Base-by-base conservation (phyloP, 2,113 vertebrate species). In the Macroglossus sobrinus region DNA sequence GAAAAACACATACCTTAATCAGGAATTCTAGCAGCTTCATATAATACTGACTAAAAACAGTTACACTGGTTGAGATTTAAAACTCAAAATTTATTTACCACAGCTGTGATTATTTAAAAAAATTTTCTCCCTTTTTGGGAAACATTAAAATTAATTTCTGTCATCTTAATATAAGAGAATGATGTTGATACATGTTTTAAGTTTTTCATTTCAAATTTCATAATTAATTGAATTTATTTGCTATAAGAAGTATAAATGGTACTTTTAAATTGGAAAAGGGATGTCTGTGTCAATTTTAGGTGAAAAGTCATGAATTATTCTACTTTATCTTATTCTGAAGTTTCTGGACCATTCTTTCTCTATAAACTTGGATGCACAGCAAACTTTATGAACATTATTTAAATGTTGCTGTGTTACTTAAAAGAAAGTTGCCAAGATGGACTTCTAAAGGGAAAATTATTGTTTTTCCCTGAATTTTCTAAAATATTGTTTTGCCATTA, bases 11-110 rank as follows among this genome's bases (percentile, higher is more conserved):
- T 50, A 78, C 89, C 15, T 45, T 82, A 88, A 80, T 97, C 95
- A 97, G 76, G 63, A 96, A 88, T 96, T 94, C 80, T 91, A 94
- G 76, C 89, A 96, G 82, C 97, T 94, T 98, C 89, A 81, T 89
- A 80, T 35, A 82, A 89, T 97, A 89, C 0, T 3, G 97, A 91
- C 50, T 95, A 92, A 93, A 94, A 85, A 71, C 55, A 86, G 86
- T n/a, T 88, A 22, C 19, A 89, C 28, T 78, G 16, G 93, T 35
- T 95, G 78, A 95, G 22, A 87, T 61, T 71, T 45, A 16, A 95
- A 89, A 93, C 30, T 43, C 59, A 94, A 47, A 47, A 89, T 84
- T 85, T 5, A 88, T 92, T 80, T 89, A 40, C n/a, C 50, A 93
- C 30, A 74, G 19, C 47, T 94, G 24, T 47, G 63, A 78, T 80